Conservation (phyloP, 1,140 invertebrate genomes). For the Patella vulgata region DNA sequence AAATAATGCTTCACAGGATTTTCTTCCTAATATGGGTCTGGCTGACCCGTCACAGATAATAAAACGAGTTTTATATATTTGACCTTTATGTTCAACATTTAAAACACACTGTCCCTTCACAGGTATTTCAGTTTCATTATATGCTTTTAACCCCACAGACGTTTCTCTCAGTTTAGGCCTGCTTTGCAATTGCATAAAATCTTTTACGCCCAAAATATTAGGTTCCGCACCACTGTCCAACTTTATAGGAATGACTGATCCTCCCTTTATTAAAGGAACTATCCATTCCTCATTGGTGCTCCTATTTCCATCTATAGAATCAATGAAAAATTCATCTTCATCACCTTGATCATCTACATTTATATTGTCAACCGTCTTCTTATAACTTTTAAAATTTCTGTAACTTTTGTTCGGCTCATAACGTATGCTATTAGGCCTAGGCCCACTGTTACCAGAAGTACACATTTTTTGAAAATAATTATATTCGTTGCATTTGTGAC, state of each 20-base stretch:
- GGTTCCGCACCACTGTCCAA: constrained; percentile 22
- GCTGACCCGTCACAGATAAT: not conserved
- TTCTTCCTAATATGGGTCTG: constrained; percentile 1
- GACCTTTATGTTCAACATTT: not conserved
- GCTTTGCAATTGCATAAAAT: constrained; percentile 11
- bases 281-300: constrained; percentile 37
- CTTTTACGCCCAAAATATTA: constrained; percentile 15
- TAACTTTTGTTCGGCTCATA: not conserved
- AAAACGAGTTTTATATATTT: not conserved
- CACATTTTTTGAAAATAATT: constrained; percentile 8
- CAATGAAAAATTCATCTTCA: not conserved
- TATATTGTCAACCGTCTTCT: not conserved
- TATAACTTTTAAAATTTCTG: not conserved
- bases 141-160: not conserved
- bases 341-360: constrained; percentile 15
- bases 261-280: constrained; percentile 4
- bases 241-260: constrained; percentile 12
- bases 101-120: not conserved
- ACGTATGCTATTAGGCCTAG: too few relatives aligned
- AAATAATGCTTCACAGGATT: constrained; percentile 1
- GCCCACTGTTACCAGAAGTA: too few relatives aligned
- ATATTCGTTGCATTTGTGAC: not conserved
- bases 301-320: constrained; percentile 27
- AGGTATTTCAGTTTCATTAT: not conserved
- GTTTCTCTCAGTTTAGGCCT: constrained; percentile 18